Evolutionary conservation across 2,797 vertebrate genomes (phyloP), one percentile per base, ranked within the genome.

Genomic region (Myotis planiceps): DNA sequence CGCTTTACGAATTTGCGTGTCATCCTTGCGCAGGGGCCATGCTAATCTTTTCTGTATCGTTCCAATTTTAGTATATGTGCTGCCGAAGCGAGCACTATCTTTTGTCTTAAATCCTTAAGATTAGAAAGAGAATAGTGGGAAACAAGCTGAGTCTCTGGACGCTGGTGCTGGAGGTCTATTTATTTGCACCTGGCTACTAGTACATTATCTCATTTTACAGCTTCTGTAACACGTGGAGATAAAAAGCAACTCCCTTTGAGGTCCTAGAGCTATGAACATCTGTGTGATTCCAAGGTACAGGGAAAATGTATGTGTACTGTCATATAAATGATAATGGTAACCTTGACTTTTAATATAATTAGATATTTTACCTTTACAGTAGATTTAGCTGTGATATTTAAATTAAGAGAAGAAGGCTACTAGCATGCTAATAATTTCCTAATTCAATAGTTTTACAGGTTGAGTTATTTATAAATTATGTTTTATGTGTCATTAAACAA

Each of bases 151-250:
- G 37, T 34, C 5, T 94, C 69, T 25, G 39, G 72, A 37, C 0
- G 12, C 21, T 49, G 51, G 7, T 69, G 55, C 71, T 58, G 7
- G 23, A 65, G 21, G 55, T 80, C 37, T 58, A 13, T 55, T 68
- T 63, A 80, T 29, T 45, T 90, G 49, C 8, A 63, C 18, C 4
- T 55, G 6, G 5, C 5, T 47, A 45, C 45, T 53, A 5, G 66
- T 65, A 76, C n/a, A 87, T 63, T 23, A 68, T 85, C 51, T 95
- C n/a, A 51, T 81, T 95, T 95, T 55, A 85, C 6, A 65, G 14
- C 19, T 93, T 91, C 37, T 10, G 13, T 68, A 45, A 76, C n/a
- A n/a, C 19, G 34, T 84, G 68, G 55, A 81, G 37, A 47, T 32
- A 75, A 34, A 19, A 51, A 71, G 14, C 42, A 63, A 27, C 21